Evolutionary conservation across 2,797 vertebrate genomes (phyloP).

Genomic region (Anguilla pacifica): DNA sequence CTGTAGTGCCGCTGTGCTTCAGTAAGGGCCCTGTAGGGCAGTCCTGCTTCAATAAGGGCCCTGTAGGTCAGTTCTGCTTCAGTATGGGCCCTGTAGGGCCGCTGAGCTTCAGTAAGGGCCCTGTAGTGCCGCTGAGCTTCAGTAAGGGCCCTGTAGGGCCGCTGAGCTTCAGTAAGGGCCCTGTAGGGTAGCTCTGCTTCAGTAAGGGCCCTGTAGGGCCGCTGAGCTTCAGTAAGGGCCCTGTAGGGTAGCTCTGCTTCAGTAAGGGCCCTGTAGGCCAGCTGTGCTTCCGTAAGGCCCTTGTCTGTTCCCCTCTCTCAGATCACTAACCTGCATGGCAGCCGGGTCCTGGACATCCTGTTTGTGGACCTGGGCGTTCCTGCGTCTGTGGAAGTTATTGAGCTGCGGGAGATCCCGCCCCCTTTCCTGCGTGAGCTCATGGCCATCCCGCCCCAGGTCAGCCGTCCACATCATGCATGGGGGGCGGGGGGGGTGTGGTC

Average conservation of each 20-base stretch:
- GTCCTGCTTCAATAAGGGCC: not conserved
- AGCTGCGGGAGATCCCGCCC: slow-evolving; percentile 86
- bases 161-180: not conserved
- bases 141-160: not conserved
- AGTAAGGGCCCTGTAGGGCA: too few species aligned
- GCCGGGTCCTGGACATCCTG: slow-evolving; percentile 82
- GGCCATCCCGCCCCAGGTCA: slow-evolving; percentile 88
- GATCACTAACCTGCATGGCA: slow-evolving; percentile 85
- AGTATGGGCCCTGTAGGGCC: too few species aligned
- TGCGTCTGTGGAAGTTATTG: slow-evolving; percentile 85
- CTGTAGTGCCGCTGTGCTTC: not conserved
- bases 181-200: not conserved
- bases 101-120: not conserved
- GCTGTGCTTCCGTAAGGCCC: not conserved
- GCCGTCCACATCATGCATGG: slow-evolving; percentile 11
- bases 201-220: not conserved
- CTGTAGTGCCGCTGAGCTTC: not conserved
- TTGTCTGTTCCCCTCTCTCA: slow-evolving; percentile 53
- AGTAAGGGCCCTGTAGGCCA: too few species aligned
- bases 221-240: not conserved
- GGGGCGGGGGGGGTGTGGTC: too few species aligned
- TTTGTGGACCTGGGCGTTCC: slow-evolving; percentile 83
- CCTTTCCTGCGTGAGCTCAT: slow-evolving; percentile 75
- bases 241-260: not conserved
- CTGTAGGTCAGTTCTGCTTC: not conserved